Base-by-base conservation (phyloP, 1,140 invertebrate genomes). In the Patella vulgata region DNA sequence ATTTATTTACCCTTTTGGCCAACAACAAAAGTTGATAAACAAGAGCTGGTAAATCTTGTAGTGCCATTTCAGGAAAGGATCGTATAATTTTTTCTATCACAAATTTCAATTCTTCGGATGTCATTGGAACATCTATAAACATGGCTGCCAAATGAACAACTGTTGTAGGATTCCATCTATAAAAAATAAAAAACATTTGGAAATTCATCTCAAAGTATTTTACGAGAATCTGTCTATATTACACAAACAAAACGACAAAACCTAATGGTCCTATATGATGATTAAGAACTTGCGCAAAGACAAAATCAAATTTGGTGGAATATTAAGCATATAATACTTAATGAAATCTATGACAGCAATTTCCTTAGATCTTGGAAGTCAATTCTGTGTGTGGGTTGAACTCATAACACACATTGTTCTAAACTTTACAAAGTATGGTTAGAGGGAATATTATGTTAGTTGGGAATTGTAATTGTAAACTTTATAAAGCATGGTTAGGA, bases 11-110 rank as follows among this genome's bases (percentile, higher is more conserved):
- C 74, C 82, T 83, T 19, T 70, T 68, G 33, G 78, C 72, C 12
- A 83, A 60, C 6, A 83, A 71, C 39, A 86, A 62, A 8, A 86
- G 73, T 46, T 86, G 84, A 63, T 84, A 85, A 11, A 83, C 68
- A 8, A 85, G 61, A 2, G 85, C 81, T 39, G 85, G 85, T 25
- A 85, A 66, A 55, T 83, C 80, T 64, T 78, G 66, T 17, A 81
- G 66, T 17, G 84, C 82, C 17, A 84, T 36, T 1, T 78, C 76
- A 39, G 66, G 66, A 31, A 86, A 77, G 66, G 81, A 71, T 9
- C 78, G 59, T 6, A 83, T 44, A 21, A 84, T 74, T 67, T 85
- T 85, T 53, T 79, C 71, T n/a, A 84, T 64, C n/a, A 85, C 78
- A 77, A 82, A 80, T 50, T 74, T 72, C 21, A 86, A 69, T 58